Evolutionary conservation across 1,140 invertebrate species (phyloP).

Genomic region (Tenebrio molitor): DNA sequence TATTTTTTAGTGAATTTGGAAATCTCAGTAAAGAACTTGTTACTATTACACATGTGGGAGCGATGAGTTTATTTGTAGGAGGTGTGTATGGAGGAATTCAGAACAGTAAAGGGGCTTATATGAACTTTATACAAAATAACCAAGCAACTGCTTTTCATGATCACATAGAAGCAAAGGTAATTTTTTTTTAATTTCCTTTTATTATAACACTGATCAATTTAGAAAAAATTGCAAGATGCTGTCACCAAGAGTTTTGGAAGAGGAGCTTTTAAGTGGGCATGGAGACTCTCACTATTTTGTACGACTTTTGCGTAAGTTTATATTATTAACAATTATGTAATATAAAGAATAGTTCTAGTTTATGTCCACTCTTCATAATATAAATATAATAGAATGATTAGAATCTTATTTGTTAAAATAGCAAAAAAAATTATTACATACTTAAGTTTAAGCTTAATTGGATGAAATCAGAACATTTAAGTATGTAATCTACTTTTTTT

Average conservation of each 20-base stretch:
- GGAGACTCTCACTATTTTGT: constrained; percentile 75
- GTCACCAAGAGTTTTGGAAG: constrained; percentile 77
- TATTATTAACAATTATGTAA: too few relatives aligned
- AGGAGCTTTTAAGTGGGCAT: constrained; percentile 77
- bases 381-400: too few relatives aligned
- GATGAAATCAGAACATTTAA: not conserved
- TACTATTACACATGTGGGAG: constrained; percentile 70
- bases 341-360: too few relatives aligned
- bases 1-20: constrained; percentile 72
- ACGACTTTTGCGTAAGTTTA: constrained; percentile 75
- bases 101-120: constrained; percentile 71
- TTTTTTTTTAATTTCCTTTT: constrained; percentile 56
- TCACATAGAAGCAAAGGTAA: constrained; percentile 78
- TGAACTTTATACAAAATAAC: constrained; percentile 81
- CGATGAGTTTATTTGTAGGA: constrained; percentile 72
- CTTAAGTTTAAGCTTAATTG: too few relatives aligned
- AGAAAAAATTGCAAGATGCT: too few relatives aligned
- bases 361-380: too few relatives aligned
- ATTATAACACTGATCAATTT: constrained; percentile 68
- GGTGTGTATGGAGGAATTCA: constrained; percentile 74
- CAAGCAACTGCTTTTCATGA: constrained; percentile 77
- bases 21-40: constrained; percentile 72
- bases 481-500: constrained; percentile 53
- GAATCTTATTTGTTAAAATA: too few relatives aligned
- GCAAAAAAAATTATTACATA: too few relatives aligned